Percentiles rank a stretch among this genome's conserved stretches.
Evolutionary conservation across 1,140 invertebrate genomes (phyloP).

Genomic region (Ylistrum balloti): DNA sequence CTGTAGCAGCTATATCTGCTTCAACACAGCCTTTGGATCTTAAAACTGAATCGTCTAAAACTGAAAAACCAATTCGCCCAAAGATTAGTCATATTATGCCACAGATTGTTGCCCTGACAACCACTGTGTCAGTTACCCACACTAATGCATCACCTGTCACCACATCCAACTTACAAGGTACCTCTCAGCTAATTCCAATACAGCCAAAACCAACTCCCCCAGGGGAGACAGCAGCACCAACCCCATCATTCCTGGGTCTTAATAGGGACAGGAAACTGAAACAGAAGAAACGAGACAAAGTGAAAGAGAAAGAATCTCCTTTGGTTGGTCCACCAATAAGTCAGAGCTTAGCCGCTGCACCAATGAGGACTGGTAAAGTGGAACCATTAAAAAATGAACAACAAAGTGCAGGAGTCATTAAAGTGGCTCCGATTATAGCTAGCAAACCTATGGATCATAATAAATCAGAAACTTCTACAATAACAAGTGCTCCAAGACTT

Average conservation of each 20-base stretch:
- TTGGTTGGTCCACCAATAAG: slow-evolving; percentile 30
- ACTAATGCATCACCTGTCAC: slow-evolving; percentile 69
- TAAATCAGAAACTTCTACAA: slow-evolving; percentile 48
- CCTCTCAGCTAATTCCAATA: slow-evolving; percentile 80
- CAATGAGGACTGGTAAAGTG: slow-evolving; percentile 66
- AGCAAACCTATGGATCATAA: slow-evolving; percentile 61
- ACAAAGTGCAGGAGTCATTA: slow-evolving; percentile 75
- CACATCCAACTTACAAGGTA: slow-evolving; percentile 64
- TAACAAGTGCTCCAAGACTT: slow-evolving; percentile 41
- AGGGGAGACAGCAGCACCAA: slow-evolving; percentile 77
- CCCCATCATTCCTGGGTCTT: slow-evolving; percentile 78
- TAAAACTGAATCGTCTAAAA: slow-evolving; percentile 58
- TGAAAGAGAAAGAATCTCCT: slow-evolving; percentile 81
- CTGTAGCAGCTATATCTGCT: slow-evolving; percentile 59
- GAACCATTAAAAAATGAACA: slow-evolving; percentile 76
- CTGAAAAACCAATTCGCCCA: slow-evolving; percentile 72
- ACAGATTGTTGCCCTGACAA: slow-evolving; percentile 58
- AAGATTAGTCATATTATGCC: slow-evolving; percentile 49
- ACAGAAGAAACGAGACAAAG: slow-evolving; percentile 76
- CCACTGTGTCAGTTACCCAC: slow-evolving; percentile 67
- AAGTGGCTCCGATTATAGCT: slow-evolving; percentile 73
- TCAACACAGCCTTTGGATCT: slow-evolving; percentile 47
- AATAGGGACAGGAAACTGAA: slow-evolving; percentile 78
- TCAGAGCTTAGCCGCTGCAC: slow-evolving; percentile 53
- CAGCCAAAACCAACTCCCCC: slow-evolving; percentile 82